Conservation (phyloP, 2,888 invertebrate genomes). For the Allolobophora icterica region DNA sequence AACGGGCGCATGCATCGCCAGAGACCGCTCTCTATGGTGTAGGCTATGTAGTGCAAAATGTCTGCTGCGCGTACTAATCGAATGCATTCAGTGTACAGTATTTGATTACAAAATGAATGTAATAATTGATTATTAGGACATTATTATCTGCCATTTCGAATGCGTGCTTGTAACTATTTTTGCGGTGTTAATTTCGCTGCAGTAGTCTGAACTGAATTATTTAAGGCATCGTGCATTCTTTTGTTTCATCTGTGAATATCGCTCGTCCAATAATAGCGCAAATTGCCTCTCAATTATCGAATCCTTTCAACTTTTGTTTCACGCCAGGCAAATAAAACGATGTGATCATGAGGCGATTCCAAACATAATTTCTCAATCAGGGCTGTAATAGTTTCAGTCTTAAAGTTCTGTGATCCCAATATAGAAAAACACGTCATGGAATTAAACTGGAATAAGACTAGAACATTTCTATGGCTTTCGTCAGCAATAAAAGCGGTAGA, state of each 20-base stretch:
- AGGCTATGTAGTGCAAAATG: background rate
- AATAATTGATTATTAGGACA: background rate
- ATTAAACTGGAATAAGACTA: too few species aligned
- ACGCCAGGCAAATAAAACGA: background rate
- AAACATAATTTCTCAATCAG: background rate
- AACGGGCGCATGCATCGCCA: background rate
- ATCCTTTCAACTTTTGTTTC: background rate
- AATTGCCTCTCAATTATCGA: background rate
- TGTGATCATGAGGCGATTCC: background rate
- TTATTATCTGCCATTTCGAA: background rate
- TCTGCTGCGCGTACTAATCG: background rate
- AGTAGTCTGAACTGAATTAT: background rate
- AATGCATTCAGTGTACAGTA: background rate
- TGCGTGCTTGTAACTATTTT: background rate
- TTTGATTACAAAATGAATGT: constrained; percentile 17
- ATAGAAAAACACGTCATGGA: background rate
- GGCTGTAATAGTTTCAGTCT: too few species aligned
- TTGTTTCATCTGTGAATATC: background rate
- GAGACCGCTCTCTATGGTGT: background rate
- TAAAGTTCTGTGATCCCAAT: background rate
- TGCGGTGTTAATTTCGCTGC: background rate
- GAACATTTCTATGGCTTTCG: too few species aligned
- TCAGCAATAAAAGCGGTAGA: too few species aligned
- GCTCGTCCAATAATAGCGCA: background rate
- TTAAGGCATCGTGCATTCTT: background rate